Evolutionary conservation across 1,140 invertebrate genomes (phyloP).

Genomic region (Papilio aristodemus): DNA sequence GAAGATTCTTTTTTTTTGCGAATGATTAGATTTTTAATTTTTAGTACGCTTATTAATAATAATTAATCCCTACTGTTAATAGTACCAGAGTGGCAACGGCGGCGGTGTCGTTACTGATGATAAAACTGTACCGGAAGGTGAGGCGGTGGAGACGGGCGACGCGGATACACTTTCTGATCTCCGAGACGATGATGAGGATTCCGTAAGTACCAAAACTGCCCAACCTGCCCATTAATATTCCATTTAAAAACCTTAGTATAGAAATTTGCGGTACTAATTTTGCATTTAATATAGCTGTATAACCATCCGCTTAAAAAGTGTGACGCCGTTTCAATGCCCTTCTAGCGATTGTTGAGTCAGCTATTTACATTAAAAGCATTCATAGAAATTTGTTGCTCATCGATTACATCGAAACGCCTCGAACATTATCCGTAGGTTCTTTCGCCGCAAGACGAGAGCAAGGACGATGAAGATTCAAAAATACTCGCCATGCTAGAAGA

Average conservation of each 20-base stretch:
- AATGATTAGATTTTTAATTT: too few species aligned
- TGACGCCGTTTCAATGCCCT: conserved; percentile 32
- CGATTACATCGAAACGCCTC: conserved; percentile 68
- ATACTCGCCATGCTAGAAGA: conserved; percentile 83
- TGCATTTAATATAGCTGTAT: conserved; percentile 42
- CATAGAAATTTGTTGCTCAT: conserved; percentile 64
- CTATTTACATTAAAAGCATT: conserved; percentile 48
- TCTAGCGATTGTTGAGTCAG: conserved; percentile 42
- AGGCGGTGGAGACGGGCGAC: conserved; percentile 58
- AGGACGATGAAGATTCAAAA: conserved; percentile 69
- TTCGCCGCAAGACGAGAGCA: conserved; percentile 73
- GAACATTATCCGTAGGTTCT: conserved; percentile 73
- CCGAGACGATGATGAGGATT: conserved; percentile 75
- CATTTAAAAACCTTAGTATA: conserved; percentile 56
- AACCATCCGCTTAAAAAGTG: conserved; percentile 11
- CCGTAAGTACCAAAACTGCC: conserved; percentile 69
- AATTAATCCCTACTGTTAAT: conserved; percentile 29
- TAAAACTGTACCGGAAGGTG: conserved; percentile 56
- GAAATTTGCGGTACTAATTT: conserved; percentile 65
- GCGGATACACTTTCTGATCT: conserved; percentile 70
- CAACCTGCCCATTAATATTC: conserved; percentile 41
- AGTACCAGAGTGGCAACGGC: conserved; percentile 58
- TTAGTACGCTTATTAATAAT: conserved; percentile 12
- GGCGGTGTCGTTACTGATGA: conserved; percentile 45
- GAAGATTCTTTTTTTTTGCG: too few species aligned